These are phyloP conservation scores for Scaptomyza flava DNA, from an alignment of 2,888 invertebrate genomes.

Conservation along the genomic window DNA sequence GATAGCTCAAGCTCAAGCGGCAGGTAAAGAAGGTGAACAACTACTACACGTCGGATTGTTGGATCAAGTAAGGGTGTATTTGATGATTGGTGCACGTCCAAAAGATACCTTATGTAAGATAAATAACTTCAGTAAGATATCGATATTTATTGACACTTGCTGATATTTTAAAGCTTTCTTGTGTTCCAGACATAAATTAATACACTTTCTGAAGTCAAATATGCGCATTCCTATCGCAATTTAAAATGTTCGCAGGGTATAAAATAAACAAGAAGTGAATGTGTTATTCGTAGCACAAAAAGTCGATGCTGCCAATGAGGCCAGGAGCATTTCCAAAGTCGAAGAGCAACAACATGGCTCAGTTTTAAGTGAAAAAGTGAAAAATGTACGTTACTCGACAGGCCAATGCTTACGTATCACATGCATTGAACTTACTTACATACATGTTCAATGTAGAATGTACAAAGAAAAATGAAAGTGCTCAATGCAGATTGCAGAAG, in stretches of 20 bases:
- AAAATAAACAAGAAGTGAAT: constrained; percentile 38
- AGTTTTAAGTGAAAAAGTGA: constrained; percentile 16
- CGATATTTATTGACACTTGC: neutral
- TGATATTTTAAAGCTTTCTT: too few relatives aligned
- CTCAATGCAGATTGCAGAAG: constrained; percentile 20
- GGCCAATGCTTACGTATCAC: constrained; percentile 55
- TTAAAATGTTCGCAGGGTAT: too few relatives aligned
- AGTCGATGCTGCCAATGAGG: constrained; percentile 63
- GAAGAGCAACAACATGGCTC: constrained; percentile 26
- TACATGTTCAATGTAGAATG: neutral
- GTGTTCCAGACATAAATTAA: too few relatives aligned
- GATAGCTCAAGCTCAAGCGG: constrained; percentile 11
- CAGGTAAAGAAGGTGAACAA: constrained; percentile 11
- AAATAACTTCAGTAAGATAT: neutral
- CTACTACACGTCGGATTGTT: constrained; percentile 38
- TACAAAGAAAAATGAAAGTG: neutral
- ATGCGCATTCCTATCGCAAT: too few relatives aligned
- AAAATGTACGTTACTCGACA: constrained; percentile 49
- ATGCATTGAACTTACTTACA: neutral
- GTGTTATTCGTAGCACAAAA: constrained; percentile 56
- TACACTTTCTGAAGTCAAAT: too few relatives aligned
- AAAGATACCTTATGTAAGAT: neutral
- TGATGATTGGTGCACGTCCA: neutral
- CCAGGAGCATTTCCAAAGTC: constrained; percentile 30
- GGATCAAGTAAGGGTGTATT: constrained; percentile 7